Conservation (phyloP, 2,888 invertebrate genomes). For the Tinea pellionella region DNA sequence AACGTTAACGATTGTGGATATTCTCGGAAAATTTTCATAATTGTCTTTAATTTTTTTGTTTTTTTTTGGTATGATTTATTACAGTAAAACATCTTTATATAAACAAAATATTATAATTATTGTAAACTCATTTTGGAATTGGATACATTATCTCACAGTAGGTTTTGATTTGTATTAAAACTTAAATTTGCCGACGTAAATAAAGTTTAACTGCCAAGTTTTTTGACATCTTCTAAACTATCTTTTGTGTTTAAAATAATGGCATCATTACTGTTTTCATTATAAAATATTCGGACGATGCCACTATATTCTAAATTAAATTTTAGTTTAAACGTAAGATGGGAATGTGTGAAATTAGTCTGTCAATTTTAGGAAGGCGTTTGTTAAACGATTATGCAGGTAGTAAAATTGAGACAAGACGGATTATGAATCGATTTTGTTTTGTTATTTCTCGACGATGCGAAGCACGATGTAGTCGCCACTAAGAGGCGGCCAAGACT, state of each 20-base stretch:
- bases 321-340: not conserved
- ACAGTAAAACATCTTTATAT: not conserved
- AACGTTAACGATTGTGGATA: not conserved
- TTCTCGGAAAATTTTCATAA: conserved; percentile 5
- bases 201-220: conserved; percentile 6
- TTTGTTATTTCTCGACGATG: not conserved
- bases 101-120: not conserved
- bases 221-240: not conserved
- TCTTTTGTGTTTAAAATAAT: not conserved
- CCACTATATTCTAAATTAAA: conserved; percentile 7
- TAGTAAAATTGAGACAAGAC: not conserved
- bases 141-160: not conserved
- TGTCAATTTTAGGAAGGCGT: conserved; percentile 7
- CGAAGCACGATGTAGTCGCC: not conserved
- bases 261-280: not conserved
- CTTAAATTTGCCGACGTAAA: not conserved
- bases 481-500: not conserved
- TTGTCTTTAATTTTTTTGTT: not conserved
- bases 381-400: not conserved
- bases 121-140: not conserved
- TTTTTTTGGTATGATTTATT: not conserved
- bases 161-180: not conserved
- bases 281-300: not conserved
- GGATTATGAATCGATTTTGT: not conserved
- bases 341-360: conserved; percentile 3